Evolutionary conservation across 2,113 vertebrate genomes (phyloP).

Genomic region (Oncorhynchus kisutch): DNA sequence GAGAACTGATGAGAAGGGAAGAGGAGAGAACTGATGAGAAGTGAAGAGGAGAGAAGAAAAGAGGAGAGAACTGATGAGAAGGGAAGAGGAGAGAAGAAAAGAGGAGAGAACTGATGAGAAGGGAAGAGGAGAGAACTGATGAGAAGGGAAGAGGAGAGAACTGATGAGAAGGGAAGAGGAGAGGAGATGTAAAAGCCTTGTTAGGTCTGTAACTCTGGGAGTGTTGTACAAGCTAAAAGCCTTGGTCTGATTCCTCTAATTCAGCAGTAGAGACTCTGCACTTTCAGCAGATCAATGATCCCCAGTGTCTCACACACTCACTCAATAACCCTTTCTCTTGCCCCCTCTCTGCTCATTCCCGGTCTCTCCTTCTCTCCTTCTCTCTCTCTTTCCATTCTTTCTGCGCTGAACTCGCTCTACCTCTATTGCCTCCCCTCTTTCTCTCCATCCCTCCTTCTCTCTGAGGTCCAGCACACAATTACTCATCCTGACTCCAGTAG

Average conservation of each 20-base stretch:
- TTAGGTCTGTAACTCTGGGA: conserved; percentile 61
- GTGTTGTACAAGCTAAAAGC: conserved; percentile 72
- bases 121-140: too few species aligned
- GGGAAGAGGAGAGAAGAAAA: too few species aligned
- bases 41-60: too few species aligned
- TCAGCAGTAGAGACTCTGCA: conserved; percentile 60
- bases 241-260: conserved; percentile 62
- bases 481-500: conserved; percentile 63
- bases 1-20: too few species aligned
- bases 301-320: conserved; percentile 56
- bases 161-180: too few species aligned
- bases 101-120: too few species aligned
- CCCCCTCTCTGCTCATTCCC: conserved; percentile 25
- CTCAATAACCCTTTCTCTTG: conserved; percentile 26
- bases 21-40: too few species aligned
- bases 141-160: too few species aligned
- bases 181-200: background rate
- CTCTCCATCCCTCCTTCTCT: conserved; percentile 51
- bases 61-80: too few species aligned
- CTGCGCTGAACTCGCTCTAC: conserved; percentile 34
- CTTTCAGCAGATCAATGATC: conserved; percentile 75
- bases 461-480: conserved; percentile 70
- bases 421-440: conserved; percentile 21
- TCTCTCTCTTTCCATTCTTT: conserved; percentile 15
- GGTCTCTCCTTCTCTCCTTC: conserved; percentile 3